phyloP scores from a whole-genome alignment of 2,113 vertebrate species.

The Orcinus orca region DNA sequence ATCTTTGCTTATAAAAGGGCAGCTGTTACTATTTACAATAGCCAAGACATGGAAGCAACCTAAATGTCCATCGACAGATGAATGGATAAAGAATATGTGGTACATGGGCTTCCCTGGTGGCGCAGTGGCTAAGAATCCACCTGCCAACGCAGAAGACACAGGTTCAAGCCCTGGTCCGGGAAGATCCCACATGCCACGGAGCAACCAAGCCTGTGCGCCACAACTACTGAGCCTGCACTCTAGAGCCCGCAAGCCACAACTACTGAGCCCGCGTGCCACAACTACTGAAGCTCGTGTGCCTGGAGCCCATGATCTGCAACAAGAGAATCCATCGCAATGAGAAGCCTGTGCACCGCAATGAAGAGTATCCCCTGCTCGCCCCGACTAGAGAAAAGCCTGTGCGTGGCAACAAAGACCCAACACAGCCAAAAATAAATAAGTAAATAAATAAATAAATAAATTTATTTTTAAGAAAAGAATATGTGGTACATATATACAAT shows the following conservation, averaged over 20 bases:
- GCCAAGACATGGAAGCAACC: neutral
- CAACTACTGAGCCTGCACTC: neutral
- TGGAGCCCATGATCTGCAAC: too few relatives aligned
- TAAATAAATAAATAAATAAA: neutral
- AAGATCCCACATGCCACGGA: neutral
- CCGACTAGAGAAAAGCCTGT: neutral
- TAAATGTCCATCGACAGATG: neutral
- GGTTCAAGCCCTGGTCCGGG: neutral
- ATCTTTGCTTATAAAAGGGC: neutral
- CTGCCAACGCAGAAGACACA: neutral
- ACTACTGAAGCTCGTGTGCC: too few relatives aligned
- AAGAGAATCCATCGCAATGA: too few relatives aligned
- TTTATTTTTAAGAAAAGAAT: too few relatives aligned
- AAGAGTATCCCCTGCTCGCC: neutral
- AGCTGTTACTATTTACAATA: neutral
- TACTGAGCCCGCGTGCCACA: too few relatives aligned
- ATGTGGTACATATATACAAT: too few relatives aligned
- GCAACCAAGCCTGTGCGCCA: accelerated
- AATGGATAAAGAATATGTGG: neutral
- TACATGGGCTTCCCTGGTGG: neutral
- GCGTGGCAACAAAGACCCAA: neutral
- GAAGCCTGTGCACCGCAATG: accelerated
- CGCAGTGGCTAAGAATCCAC: neutral
- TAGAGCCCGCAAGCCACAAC: too few relatives aligned
- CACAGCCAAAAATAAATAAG: neutral